phyloP scores from a whole-genome alignment of 2,888 invertebrate species.

The Buathra laborator region DNA sequence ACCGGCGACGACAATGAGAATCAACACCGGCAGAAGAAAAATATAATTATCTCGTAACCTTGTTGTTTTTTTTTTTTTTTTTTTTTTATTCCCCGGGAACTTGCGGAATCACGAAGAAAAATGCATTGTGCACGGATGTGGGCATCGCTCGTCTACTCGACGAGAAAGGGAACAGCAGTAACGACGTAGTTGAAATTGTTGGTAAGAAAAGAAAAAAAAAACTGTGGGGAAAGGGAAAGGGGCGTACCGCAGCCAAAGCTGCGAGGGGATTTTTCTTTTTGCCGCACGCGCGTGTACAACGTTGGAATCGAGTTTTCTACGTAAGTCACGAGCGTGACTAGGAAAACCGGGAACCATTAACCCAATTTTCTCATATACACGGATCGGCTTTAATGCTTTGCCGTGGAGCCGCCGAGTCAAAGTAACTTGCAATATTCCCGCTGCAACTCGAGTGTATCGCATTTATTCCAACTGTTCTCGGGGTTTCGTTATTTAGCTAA shows the following conservation, averaged over 20 bases:
- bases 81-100: neutral
- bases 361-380: conserved; percentile 51
- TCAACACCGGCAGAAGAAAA: neutral
- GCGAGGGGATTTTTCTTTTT: conserved; percentile 13
- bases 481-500: too few relatives aligned
- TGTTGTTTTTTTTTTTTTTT: neutral
- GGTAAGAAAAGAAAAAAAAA: neutral
- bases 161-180: neutral
- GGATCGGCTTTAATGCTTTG: conserved; percentile 7
- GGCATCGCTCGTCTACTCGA: neutral
- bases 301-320: conserved; percentile 31
- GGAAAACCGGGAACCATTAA: conserved; percentile 63
- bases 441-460: neutral
- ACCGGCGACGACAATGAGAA: neutral
- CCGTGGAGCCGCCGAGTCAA: neutral
- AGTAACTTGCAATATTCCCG: neutral
- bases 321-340: conserved; percentile 52
- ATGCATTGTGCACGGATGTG: neutral
- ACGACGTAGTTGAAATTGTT: neutral
- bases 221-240: neutral
- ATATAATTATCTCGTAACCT: neutral
- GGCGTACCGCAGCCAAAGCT: neutral
- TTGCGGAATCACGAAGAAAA: neutral
- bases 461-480: too few relatives aligned
- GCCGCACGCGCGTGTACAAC: neutral